A percentile compares a stretch with the other conserved stretches of the same genome.
These are phyloP conservation scores for Zaprionus ghesquierei DNA, from an alignment of 1,140 invertebrate species.

Conservation along the genomic window DNA sequence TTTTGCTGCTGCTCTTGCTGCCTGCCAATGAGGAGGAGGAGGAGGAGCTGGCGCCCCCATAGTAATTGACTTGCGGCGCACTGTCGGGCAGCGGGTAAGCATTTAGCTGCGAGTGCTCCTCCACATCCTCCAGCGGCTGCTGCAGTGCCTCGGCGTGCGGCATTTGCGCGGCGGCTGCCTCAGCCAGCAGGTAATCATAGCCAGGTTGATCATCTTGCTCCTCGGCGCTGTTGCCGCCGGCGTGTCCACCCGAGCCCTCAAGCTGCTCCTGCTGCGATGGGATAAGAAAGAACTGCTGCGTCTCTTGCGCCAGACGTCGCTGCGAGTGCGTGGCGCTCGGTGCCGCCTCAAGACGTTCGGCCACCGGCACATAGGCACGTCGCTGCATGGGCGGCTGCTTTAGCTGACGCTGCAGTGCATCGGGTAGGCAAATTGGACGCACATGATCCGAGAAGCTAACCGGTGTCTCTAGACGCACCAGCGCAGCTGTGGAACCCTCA, in stretches of 20 bases:
- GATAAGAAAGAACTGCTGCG: conserved; percentile 75
- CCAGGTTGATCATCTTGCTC: conserved; percentile 14
- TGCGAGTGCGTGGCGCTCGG: background rate
- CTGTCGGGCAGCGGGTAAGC: conserved; percentile 69
- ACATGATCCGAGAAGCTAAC: conserved; percentile 91
- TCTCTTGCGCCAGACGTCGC: conserved; percentile 64
- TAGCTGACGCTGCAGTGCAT: conserved; percentile 74
- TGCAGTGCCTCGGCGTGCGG: conserved; percentile 72
- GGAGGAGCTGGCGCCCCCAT: conserved; percentile 30
- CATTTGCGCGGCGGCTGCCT: conserved; percentile 62
- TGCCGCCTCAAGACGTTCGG: conserved; percentile 58
- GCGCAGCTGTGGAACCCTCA: conserved; percentile 91
- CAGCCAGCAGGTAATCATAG: conserved; percentile 32
- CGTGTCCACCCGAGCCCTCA: conserved; percentile 30
- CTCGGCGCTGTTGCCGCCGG: conserved; percentile 1
- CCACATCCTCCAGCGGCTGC: conserved; percentile 21
- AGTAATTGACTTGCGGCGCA: conserved; percentile 74
- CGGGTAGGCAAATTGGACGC: conserved; percentile 90
- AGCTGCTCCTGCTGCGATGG: conserved; percentile 51
- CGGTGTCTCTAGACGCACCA: conserved; percentile 91
- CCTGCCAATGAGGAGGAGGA: background rate
- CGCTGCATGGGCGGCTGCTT: conserved; percentile 60
- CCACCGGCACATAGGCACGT: conserved; percentile 67
- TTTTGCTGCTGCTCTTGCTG: background rate
- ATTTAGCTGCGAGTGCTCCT: conserved; percentile 22